phyloP scores from a whole-genome alignment of 2,797 vertebrate genomes.

The Clarias platycephalus region DNA sequence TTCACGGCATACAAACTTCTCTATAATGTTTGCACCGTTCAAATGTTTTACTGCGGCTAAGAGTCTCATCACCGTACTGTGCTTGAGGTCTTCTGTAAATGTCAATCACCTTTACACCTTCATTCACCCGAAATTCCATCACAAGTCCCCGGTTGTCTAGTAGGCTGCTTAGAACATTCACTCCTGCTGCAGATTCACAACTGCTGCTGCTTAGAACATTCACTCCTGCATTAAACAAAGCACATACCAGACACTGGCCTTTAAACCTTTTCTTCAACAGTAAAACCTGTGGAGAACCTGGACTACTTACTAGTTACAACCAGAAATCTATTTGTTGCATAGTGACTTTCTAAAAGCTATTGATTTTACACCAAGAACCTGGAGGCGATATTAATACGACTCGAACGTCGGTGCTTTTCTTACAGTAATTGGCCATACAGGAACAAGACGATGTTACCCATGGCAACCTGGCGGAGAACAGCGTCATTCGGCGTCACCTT shows the following conservation, averaged over 20 bases:
- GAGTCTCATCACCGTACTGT: no score
- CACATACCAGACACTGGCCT: not conserved
- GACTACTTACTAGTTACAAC: not conserved
- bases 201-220: not conserved
- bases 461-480: conserved; percentile 40
- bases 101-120: no score
- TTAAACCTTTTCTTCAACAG: not conserved
- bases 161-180: no score
- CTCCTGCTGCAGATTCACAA: no score
- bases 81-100: no score
- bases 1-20: no score
- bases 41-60: no score
- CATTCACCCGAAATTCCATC: no score
- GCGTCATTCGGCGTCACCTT: not conserved
- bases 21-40: no score
- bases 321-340: not conserved
- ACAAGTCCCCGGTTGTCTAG: no score
- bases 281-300: not conserved
- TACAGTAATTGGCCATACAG: conserved; percentile 30
- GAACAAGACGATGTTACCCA: conserved; percentile 39
- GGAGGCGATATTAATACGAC: not conserved
- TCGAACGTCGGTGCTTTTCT: not conserved
- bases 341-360: not conserved
- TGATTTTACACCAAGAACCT: conserved; percentile 2
- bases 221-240: no score